Evolutionary conservation across 2,797 vertebrate species (phyloP).

Genomic region (Emydoidea blandingii): DNA sequence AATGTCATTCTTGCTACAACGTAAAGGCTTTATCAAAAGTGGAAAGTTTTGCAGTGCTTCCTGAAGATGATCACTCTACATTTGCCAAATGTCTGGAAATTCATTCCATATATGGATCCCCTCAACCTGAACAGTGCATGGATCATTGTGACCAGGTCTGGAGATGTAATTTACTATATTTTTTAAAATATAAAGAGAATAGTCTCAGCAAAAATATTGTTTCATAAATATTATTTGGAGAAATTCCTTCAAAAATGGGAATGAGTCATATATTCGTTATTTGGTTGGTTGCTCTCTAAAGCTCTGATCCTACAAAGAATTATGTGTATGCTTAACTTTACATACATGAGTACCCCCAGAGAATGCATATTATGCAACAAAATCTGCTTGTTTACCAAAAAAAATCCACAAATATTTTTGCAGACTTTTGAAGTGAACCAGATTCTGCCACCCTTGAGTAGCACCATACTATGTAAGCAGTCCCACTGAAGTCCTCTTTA

Average conservation of each 20-base stretch:
- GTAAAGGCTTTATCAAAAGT: not conserved
- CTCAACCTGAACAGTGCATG: not conserved
- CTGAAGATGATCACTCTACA: not conserved
- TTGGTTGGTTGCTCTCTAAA: not conserved
- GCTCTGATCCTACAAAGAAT: not conserved
- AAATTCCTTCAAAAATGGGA: not conserved
- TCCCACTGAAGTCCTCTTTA: not conserved
- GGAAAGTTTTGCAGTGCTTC: not conserved
- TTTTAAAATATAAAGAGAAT: not conserved
- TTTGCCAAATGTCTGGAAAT: not conserved
- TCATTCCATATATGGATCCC: not conserved
- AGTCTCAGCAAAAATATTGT: not conserved
- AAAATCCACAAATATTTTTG: not conserved
- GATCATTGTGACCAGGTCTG: no score
- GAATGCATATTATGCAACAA: not conserved
- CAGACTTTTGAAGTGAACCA: not conserved
- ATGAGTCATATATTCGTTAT: not conserved
- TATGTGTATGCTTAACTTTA: rapidly evolving
- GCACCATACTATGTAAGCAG: rapidly evolving
- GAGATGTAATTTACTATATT: not conserved
- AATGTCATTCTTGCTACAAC: no score
- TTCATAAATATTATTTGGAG: not conserved
- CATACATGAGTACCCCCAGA: not conserved
- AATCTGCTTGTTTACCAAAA: not conserved
- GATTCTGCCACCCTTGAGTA: not conserved